A percentile compares a stretch with the other conserved stretches of the same genome.
Conservation (phyloP, 2,888 invertebrate genomes). For the Scaptomyza caliginosa region DNA sequence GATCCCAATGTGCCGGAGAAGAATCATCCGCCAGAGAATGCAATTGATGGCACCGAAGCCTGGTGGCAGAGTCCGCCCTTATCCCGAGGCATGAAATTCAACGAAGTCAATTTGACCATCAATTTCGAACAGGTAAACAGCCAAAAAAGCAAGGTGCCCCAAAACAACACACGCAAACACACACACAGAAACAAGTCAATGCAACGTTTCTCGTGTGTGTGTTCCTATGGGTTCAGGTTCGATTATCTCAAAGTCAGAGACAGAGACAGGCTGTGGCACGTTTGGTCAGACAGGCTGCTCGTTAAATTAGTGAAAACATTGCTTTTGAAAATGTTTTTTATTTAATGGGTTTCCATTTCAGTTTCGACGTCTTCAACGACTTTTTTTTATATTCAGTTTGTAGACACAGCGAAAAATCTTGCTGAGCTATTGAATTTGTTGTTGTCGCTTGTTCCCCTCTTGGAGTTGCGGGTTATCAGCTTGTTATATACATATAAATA, state of each 20-base stretch:
- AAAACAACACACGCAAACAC: conserved; percentile 7
- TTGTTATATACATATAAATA: conserved; percentile 26
- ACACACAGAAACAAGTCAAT: conserved; percentile 37
- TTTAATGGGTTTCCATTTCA: conserved; percentile 73
- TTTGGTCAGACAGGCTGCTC: conserved; percentile 44
- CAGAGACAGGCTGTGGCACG: conserved; percentile 25
- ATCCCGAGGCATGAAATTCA: conserved; percentile 98
- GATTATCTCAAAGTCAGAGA: conserved; percentile 29
- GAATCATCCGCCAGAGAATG: conserved; percentile 94
- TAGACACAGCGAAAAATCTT: conserved; percentile 56
- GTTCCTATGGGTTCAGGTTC: conserved; percentile 46
- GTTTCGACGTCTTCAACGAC: conserved; percentile 47
- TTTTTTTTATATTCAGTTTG: conserved; percentile 13
- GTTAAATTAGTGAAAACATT: conserved; percentile 57
- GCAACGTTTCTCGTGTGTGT: conserved; percentile 47
- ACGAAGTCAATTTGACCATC: conserved; percentile 98
- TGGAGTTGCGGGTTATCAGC: conserved; percentile 69
- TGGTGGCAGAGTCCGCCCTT: conserved; percentile 99
- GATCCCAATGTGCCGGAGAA: conserved; percentile 90
- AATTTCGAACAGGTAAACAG: conserved; percentile 95
- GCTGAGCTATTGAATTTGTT: conserved; percentile 58
- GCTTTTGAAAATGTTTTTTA: conserved; percentile 64
- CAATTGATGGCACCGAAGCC: conserved; percentile 97
- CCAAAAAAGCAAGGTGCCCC: conserved; percentile 45
- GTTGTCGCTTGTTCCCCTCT: conserved; percentile 44